A percentile compares a stretch with the other conserved stretches of the same genome.
Evolutionary conservation across 2,113 vertebrate genomes (phyloP).

Genomic region (Pelmatolapia mariae): DNA sequence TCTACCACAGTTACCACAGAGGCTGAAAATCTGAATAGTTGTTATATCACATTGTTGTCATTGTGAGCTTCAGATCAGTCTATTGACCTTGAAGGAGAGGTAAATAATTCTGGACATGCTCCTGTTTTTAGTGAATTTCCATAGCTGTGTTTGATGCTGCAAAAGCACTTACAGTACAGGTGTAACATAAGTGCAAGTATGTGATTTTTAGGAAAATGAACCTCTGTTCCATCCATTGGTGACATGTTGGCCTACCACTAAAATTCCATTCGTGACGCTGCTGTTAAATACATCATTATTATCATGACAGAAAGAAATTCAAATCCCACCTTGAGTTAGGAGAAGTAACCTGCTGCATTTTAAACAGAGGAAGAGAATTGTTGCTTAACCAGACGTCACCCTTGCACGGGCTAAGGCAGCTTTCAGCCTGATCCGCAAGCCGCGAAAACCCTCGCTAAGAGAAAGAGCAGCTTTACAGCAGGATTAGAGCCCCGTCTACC

Average conservation of each 20-base stretch:
- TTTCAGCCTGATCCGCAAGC: slow-evolving; percentile 42
- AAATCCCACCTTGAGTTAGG: neutral
- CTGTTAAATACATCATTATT: neutral
- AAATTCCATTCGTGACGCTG: neutral
- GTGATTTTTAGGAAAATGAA: neutral
- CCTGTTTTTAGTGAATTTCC: neutral
- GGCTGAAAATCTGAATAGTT: neutral
- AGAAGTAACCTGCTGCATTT: neutral
- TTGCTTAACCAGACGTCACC: neutral
- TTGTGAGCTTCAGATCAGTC: neutral
- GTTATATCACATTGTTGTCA: neutral
- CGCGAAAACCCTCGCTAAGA: slow-evolving; percentile 24
- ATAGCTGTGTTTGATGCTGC: neutral
- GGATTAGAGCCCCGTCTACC: neutral
- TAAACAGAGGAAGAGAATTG: neutral
- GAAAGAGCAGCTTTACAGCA: neutral
- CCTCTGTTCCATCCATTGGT: neutral
- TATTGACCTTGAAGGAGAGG: no score
- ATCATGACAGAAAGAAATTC: neutral
- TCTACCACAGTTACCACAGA: neutral
- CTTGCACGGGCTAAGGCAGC: neutral
- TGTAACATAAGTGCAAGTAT: neutral
- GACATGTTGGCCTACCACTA: neutral
- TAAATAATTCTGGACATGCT: neutral
- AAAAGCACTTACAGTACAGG: neutral